These are phyloP conservation scores for Nebria brevicollis DNA, from an alignment of 2,888 invertebrate species.

Conservation along the genomic window DNA sequence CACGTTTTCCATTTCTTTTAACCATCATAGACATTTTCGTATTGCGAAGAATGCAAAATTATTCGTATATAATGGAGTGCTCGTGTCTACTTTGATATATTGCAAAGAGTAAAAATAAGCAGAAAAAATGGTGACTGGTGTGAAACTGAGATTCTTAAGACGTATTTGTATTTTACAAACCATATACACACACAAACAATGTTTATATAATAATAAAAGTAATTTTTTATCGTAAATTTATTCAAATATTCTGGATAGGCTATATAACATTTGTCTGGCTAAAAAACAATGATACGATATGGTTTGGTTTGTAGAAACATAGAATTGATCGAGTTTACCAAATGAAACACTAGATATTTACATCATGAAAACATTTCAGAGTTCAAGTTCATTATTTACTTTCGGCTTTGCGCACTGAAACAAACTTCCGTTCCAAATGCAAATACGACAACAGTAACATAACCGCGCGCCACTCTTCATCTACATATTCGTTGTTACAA, in stretches of 20 bases:
- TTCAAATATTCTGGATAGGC: no score
- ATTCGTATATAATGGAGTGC: not conserved
- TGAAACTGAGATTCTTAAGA: not conserved
- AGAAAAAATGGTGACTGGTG: not conserved
- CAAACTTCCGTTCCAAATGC: conserved; percentile 32
- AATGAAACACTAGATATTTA: conserved; percentile 13
- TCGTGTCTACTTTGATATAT: not conserved
- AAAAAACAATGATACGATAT: not conserved
- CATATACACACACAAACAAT: no score
- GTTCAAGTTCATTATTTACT: conserved; percentile 44
- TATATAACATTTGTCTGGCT: no score
- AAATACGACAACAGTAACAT: conserved; percentile 23
- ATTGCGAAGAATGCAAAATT: not conserved
- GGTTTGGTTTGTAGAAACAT: not conserved
- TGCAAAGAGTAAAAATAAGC: not conserved
- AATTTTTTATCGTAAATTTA: no score
- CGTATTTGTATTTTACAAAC: not conserved
- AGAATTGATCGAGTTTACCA: not conserved
- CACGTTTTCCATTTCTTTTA: conserved; percentile 9
- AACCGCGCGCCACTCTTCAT: not conserved
- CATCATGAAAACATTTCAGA: conserved; percentile 27
- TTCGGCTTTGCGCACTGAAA: conserved; percentile 31
- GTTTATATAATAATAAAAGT: no score
- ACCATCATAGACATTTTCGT: not conserved
- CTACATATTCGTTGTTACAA: not conserved